phyloP scores from a whole-genome alignment of 1,140 invertebrate species.

The Saccostrea glomerata region DNA sequence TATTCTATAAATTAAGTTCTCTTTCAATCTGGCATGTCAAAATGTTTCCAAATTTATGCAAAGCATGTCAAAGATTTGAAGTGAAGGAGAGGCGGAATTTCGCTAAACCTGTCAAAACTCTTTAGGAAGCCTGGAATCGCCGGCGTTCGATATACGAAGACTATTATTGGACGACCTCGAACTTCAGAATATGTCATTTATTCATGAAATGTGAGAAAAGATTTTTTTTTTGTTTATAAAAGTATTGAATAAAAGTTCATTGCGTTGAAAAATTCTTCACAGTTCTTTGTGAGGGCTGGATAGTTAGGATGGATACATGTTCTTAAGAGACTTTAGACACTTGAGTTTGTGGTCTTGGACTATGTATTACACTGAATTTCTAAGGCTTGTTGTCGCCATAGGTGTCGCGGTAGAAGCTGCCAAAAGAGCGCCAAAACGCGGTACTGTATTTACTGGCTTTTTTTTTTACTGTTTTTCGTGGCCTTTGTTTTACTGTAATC shows the following conservation, averaged over 20 bases:
- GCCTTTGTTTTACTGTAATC: background rate
- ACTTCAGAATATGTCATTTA: constrained; percentile 36
- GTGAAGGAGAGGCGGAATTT: constrained; percentile 25
- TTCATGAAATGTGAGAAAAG: constrained; percentile 25
- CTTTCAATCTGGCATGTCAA: constrained; percentile 33
- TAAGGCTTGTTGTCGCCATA: background rate
- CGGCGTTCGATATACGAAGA: constrained; percentile 11
- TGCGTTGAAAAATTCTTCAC: constrained; percentile 5
- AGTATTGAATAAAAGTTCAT: constrained; percentile 24
- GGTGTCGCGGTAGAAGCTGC: background rate
- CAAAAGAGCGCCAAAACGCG: background rate
- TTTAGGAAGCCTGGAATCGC: constrained; percentile 16
- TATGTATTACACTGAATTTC: background rate
- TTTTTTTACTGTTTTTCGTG: background rate
- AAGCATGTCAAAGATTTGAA: constrained; percentile 36
- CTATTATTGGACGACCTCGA: constrained; percentile 23
- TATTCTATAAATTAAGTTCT: constrained; percentile 21
- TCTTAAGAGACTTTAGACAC: background rate
- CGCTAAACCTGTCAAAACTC: background rate
- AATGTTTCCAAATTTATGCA: constrained; percentile 22
- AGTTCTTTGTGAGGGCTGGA: background rate
- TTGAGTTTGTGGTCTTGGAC: background rate
- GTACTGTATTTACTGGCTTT: background rate
- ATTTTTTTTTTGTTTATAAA: background rate
- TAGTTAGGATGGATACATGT: background rate